A percentile compares a stretch with the other conserved stretches of the same genome.
These are phyloP conservation scores for Macrosteles quadrilineatus DNA, from an alignment of 1,140 invertebrate genomes.

Conservation along the genomic window DNA sequence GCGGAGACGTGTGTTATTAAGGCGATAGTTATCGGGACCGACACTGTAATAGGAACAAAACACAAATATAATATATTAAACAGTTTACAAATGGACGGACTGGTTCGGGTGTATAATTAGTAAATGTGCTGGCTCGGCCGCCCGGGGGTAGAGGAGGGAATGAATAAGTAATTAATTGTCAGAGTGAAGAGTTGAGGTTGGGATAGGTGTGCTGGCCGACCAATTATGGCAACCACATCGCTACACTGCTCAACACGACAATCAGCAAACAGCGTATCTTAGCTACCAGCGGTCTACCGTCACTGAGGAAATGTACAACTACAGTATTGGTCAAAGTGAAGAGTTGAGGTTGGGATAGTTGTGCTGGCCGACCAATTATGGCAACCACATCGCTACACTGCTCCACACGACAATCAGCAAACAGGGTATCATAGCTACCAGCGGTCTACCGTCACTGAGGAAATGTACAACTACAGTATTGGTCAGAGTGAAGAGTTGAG, in stretches of 20 bases:
- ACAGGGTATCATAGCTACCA: no score
- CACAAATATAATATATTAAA: slow-evolving; percentile 27
- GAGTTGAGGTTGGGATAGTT: neutral
- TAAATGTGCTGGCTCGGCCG: slow-evolving; percentile 4
- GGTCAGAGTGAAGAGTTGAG: neutral
- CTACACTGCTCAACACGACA: no score
- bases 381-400: neutral
- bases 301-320: neutral
- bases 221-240: slow-evolving; percentile 2
- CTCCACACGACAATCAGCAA: no score
- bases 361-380: slow-evolving; percentile 12
- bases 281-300: no score
- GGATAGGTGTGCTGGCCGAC: slow-evolving; percentile 2
- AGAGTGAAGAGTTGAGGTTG: neutral
- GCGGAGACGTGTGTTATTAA: slow-evolving; percentile 17
- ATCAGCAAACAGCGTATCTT: no score
- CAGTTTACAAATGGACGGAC: slow-evolving; percentile 26
- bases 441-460: no score
- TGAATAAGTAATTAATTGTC: slow-evolving; percentile 16
- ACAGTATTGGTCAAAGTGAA: neutral
- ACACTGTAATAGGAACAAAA: slow-evolving; percentile 21
- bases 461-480: slow-evolving; percentile 1
- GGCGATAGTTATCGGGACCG: slow-evolving; percentile 11
- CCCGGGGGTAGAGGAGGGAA: neutral
- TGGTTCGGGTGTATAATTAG: slow-evolving; percentile 26